A percentile compares a stretch with the other conserved stretches of the same genome.
phyloP scores from a whole-genome alignment of 2,113 vertebrate genomes.

The Platycercus adscitus region DNA sequence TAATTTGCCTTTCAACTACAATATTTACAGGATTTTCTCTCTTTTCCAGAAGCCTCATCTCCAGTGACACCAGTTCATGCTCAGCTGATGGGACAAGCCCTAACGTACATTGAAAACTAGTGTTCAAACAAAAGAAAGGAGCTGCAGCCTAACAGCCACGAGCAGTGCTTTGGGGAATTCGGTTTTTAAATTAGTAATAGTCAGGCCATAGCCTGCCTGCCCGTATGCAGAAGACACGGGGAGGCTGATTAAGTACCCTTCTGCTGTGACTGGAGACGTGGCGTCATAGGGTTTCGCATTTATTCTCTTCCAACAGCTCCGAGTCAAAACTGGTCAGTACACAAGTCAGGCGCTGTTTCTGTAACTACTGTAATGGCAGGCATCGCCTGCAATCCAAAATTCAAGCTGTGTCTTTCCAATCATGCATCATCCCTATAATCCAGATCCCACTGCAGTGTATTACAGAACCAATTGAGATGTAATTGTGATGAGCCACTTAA shows the following conservation, averaged over 20 bases:
- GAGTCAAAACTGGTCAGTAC: neutral
- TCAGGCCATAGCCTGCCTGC: neutral
- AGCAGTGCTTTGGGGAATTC: neutral
- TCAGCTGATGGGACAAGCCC: neutral
- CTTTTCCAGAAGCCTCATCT: neutral
- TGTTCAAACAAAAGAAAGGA: neutral
- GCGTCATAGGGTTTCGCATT: neutral
- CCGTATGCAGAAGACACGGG: accelerated
- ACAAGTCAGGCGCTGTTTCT: neutral
- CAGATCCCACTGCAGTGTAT: neutral
- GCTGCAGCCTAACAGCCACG: neutral
- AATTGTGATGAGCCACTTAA: neutral
- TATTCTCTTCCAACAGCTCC: neutral
- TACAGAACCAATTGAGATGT: neutral
- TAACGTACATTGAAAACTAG: neutral
- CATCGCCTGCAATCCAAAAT: neutral
- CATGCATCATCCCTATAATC: neutral
- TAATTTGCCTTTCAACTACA: neutral
- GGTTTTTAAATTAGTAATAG: neutral
- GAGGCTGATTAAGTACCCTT: neutral
- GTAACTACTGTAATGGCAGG: neutral
- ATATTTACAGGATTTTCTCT: neutral
- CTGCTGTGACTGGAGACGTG: neutral
- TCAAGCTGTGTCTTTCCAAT: slow-evolving; percentile 32
- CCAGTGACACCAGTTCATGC: accelerated